A percentile compares a stretch with the other conserved stretches of the same genome.
phyloP scores from a whole-genome alignment of 2,113 vertebrate genomes.

The human region GRCh38 chr1:113290001-113290500 shows the following conservation, averaged over 20 bases:
- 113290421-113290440: background rate
- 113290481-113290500: background rate
- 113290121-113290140: background rate
- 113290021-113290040: background rate
- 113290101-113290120: background rate
- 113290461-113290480: background rate
- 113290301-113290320: background rate
- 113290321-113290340: background rate
- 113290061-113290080: background rate
- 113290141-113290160: background rate
- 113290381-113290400: background rate
- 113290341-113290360: background rate
- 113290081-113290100: background rate
- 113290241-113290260: background rate
- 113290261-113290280: background rate
- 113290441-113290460: background rate
- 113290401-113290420: background rate
- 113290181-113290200: background rate
- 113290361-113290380: background rate
- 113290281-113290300: background rate
- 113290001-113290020: background rate
- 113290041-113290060: constrained; percentile 21
- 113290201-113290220: background rate
- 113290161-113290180: background rate
- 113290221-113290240: background rate